Evolutionary conservation across 2,888 invertebrate species (phyloP), one percentile per base, ranked within the genome.

Genomic region (Eupithecia dodoneata): DNA sequence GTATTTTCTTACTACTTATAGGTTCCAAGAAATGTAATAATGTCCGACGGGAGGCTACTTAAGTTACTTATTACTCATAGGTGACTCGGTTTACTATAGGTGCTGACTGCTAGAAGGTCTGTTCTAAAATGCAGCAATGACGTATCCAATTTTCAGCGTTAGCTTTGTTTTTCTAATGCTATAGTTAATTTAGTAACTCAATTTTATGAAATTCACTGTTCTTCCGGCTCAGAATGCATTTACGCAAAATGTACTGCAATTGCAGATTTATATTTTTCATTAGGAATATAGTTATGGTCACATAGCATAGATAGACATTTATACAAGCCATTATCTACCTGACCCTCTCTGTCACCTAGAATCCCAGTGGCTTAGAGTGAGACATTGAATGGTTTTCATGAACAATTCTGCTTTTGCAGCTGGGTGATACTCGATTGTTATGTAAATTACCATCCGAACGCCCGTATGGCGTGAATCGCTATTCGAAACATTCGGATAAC

Each of bases 401-500:
- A 70, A 47, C 47, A 70, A 12, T 70, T 70, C 70, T 45, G 18
- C 45, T 70, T 15, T 70, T 18, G 5, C 47, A 47, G 18, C 45
- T 69, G 69, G 44, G 45, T 49, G 18, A 47, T 18, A 47, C 41
- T 45, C 47, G 18, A 70, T 49, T 70, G 70, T 70, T 45, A 70
- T 70, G 70, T 49, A 70, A 70, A 71, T 71, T 15, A 13, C n/a
- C 49, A 6, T 49, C 71, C 41, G 12, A 69, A 42, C 66, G 66
- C 15, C 66, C n/a, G 2, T n/a, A 69, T 30, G 44, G 44, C 67
- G 44, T 45, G 45, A 69, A 69, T 69, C 67, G 67, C 18, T 18
- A 44, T 69, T 44, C 67, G n/a, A 69, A 44, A 69, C 44, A 44
- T 9, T 69, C 45, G 67, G 18, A 69, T 69, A 69, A 69, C 67